Base-by-base conservation (phyloP, 2,113 vertebrate genomes). In the Manacus vitellinus region DNA sequence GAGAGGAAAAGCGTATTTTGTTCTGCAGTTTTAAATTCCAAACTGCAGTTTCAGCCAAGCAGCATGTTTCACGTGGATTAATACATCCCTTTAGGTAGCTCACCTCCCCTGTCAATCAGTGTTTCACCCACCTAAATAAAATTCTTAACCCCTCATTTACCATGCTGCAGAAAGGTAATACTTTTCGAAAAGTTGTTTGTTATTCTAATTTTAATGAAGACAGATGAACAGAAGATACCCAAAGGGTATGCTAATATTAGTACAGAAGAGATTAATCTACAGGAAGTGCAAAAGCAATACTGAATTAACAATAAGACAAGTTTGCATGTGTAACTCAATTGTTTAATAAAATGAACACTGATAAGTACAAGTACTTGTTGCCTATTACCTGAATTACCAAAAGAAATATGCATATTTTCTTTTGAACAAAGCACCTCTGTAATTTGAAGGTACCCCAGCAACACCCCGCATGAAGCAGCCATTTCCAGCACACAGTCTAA, bases 1-100 rank as follows among this genome's bases (percentile, higher is more conserved):
- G 81, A 95, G 92, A 95, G 71, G 65, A 88, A 95, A 94, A 95
- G 65, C 28, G 3, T 78, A 85, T 94, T 95, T 96, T 94, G 71
- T 84, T 96, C 72, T 94, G 62, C 44, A 96, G 81, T 91, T 95
- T 94, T 84, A 85, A 86, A 96, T 92, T 95, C 72, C 39, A 67
- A 92, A 24, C 46, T 81, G 65, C 72, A 81, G 39, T 76, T 96
- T 82, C 74, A 94, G 85, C 94, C 85, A 93, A 88, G 78, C n/a
- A 94, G 51, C 20, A 8, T 37, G n/a, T n/a, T 95, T 86, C 86
- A 70, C 2, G 13, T 63, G 55, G 90, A 93, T 91, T 95, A 79
- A 79, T 74, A 72, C 19, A 55, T 65, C 75, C 62, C 84, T 88
- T 92, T 54, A 94, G 90, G 88, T 90, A 78, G 43, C 66, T 92